phyloP scores from a whole-genome alignment of 2,888 invertebrate genomes.

The Notodonta ziczac region DNA sequence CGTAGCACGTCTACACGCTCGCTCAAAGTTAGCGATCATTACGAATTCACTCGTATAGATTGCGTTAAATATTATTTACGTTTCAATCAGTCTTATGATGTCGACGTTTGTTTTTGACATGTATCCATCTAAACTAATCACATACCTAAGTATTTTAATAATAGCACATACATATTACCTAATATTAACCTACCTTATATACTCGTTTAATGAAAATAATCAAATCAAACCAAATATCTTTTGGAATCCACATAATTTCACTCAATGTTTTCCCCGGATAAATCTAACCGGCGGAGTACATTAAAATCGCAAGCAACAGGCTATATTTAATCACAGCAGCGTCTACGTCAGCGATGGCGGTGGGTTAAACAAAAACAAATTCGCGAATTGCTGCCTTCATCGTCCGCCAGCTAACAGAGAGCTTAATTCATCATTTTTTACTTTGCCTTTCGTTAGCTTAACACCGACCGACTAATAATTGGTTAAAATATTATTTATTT shows the following conservation, averaged over 20 bases:
- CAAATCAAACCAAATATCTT: neutral
- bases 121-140: too few species aligned
- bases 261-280: neutral
- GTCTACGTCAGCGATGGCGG: slow-evolving; percentile 2
- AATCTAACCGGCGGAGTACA: neutral
- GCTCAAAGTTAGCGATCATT: slow-evolving; percentile 1
- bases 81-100: neutral
- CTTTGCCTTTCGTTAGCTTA: slow-evolving; percentile 1
- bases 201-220: too few species aligned
- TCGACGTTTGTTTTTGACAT: neutral
- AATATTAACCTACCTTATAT: too few species aligned
- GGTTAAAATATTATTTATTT: neutral
- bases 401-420: slow-evolving; percentile 3
- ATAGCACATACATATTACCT: too few species aligned
- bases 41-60: neutral
- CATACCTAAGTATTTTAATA: too few species aligned
- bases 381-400: slow-evolving; percentile 5
- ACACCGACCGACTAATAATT: neutral
- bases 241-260: neutral
- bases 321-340: slow-evolving; percentile 6
- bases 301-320: slow-evolving; percentile 5
- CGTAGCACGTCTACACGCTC: neutral
- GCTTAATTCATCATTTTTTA: slow-evolving; percentile 6
- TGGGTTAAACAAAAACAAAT: slow-evolving; percentile 7
- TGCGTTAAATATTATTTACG: neutral